Evolutionary conservation across 2,797 vertebrate species (phyloP).

Genomic region (Pteropus rufus): DNA sequence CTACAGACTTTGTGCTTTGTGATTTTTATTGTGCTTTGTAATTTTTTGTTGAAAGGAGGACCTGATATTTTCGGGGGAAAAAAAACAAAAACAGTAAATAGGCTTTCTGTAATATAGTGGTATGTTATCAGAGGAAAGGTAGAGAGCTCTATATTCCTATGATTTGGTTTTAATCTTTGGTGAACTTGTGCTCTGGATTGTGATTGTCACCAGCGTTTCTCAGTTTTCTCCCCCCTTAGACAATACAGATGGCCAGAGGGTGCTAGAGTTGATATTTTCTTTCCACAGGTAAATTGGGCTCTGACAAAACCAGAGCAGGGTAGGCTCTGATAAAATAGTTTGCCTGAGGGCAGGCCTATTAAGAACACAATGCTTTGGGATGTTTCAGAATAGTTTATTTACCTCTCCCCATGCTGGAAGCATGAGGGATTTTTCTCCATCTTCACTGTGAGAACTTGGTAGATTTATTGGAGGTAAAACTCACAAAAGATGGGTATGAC

Average conservation of each 20-base stretch:
- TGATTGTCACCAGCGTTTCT: not conserved
- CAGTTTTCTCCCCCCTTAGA: not conserved
- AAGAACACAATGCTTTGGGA: not conserved
- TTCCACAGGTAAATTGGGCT: not conserved
- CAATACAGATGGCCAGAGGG: not conserved
- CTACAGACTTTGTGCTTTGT: not conserved
- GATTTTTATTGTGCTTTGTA: not conserved
- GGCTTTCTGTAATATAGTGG: not conserved
- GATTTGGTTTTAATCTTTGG: not conserved
- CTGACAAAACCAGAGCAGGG: not conserved
- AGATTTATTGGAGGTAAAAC: not conserved
- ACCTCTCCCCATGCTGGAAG: rapidly evolving
- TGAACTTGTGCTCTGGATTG: not conserved
- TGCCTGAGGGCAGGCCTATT: not conserved
- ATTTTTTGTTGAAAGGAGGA: not conserved
- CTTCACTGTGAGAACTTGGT: not conserved
- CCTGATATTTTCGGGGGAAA: not conserved
- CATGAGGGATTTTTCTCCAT: not conserved
- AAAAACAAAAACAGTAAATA: not conserved
- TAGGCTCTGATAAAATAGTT: not conserved
- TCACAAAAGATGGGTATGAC: not conserved
- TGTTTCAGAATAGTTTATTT: not conserved
- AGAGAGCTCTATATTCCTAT: not conserved
- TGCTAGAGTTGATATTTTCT: not conserved
- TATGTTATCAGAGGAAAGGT: not conserved